Evolutionary conservation across 2,888 invertebrate species (phyloP).

Genomic region (Salticus scenicus): DNA sequence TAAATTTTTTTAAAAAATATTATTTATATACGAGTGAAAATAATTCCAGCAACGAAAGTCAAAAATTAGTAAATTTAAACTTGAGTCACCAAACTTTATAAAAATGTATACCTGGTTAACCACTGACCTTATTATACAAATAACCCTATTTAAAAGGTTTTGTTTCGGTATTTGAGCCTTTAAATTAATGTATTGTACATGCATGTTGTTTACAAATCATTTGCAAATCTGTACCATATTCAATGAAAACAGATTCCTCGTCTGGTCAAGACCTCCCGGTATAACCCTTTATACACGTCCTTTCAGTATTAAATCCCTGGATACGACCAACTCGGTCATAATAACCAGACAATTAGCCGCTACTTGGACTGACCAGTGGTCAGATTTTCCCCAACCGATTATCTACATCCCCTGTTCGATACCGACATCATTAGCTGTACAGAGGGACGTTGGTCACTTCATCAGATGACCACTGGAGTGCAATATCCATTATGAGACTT

Average conservation of each 20-base stretch:
- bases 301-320: neutral
- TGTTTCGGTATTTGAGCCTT: no score
- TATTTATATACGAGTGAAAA: no score
- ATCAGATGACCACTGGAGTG: slow-evolving; percentile 53
- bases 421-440: slow-evolving; percentile 53
- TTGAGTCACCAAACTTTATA: no score
- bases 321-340: slow-evolving; percentile 9
- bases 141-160: no score
- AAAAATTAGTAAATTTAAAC: no score
- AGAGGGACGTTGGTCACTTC: slow-evolving; percentile 64
- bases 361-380: slow-evolving; percentile 60
- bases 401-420: slow-evolving; percentile 45
- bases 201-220: no score
- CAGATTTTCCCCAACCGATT: slow-evolving; percentile 55
- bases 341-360: slow-evolving; percentile 56
- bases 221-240: neutral
- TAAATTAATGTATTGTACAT: no score
- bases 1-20: no score
- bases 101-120: no score
- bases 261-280: neutral
- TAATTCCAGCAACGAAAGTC: no score
- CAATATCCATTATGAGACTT: slow-evolving; percentile 36
- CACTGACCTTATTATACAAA: no score
- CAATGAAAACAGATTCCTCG: neutral
- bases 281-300: neutral